Percentiles rank a stretch among this genome's conserved stretches.
Evolutionary conservation across 2,113 vertebrate species (phyloP).

Genomic region (Dermatemys mawii): DNA sequence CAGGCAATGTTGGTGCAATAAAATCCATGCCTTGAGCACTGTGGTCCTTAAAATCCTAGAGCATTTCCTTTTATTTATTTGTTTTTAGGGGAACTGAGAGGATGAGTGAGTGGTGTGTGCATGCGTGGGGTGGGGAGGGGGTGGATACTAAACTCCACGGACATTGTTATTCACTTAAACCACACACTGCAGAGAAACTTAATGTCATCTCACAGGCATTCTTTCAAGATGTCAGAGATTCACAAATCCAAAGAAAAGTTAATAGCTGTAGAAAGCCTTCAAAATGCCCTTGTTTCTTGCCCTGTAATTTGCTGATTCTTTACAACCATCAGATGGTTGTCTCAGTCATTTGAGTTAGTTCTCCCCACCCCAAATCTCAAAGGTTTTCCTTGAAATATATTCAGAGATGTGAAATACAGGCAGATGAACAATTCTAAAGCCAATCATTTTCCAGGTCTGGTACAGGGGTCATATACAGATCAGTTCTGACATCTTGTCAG

Average conservation of each 20-base stretch:
- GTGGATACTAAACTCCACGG: not conserved
- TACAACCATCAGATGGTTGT: not conserved
- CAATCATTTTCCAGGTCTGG: not conserved
- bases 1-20: not conserved
- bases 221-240: not conserved
- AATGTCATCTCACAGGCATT: not conserved
- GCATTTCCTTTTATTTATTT: not conserved
- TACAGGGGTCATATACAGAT: not conserved
- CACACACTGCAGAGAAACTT: accelerated
- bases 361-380: not conserved
- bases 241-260: not conserved
- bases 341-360: not conserved
- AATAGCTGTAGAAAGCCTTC: not conserved
- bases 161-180: not conserved
- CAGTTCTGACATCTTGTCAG: not conserved
- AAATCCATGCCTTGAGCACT: not conserved
- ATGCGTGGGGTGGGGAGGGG: accelerated
- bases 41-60: not conserved
- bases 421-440: not conserved
- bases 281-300: not conserved
- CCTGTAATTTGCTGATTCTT: not conserved
- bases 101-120: accelerated
- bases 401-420: not conserved
- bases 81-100: not conserved
- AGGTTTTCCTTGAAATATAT: not conserved